Evolutionary conservation across 2,797 vertebrate species (phyloP).

Genomic region (Pogoniulus pusillus): DNA sequence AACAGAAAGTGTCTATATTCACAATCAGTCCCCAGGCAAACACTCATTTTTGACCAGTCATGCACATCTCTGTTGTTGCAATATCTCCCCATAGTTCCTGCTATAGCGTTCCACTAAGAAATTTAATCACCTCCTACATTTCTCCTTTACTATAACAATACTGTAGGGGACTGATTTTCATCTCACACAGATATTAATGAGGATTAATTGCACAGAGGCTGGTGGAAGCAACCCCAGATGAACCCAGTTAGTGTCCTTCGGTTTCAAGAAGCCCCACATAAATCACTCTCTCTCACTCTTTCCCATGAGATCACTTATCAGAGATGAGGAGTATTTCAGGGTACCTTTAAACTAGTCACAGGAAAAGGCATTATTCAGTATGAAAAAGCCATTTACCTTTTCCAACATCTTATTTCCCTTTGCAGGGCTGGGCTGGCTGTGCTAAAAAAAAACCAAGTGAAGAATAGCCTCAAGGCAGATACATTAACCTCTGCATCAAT

Average conservation of each 20-base stretch:
- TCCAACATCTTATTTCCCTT: not conserved
- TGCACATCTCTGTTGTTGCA: not conserved
- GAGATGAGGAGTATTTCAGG: not conserved
- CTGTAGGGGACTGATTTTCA: not conserved
- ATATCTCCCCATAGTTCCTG: not conserved
- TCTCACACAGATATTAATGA: not conserved
- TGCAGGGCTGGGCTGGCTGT: not conserved
- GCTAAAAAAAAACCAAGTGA: not conserved
- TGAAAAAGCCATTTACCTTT: not conserved
- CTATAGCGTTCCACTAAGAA: not conserved
- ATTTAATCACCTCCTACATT: not conserved
- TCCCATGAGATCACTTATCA: not conserved
- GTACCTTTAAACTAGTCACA: not conserved
- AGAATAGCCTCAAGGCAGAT: conserved; percentile 20
- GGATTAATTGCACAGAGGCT: not conserved
- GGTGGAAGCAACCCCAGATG: not conserved
- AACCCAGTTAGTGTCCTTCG: not conserved
- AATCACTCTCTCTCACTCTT: not conserved
- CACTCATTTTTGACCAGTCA: not conserved
- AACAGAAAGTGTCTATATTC: not conserved
- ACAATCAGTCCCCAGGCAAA: not conserved
- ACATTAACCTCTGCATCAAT: conserved; percentile 3
- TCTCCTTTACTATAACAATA: not conserved
- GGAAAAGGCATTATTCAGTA: not conserved
- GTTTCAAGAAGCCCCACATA: not conserved